phyloP scores from a whole-genome alignment of 2,113 vertebrate species.

The Sigmodon hispidus region DNA sequence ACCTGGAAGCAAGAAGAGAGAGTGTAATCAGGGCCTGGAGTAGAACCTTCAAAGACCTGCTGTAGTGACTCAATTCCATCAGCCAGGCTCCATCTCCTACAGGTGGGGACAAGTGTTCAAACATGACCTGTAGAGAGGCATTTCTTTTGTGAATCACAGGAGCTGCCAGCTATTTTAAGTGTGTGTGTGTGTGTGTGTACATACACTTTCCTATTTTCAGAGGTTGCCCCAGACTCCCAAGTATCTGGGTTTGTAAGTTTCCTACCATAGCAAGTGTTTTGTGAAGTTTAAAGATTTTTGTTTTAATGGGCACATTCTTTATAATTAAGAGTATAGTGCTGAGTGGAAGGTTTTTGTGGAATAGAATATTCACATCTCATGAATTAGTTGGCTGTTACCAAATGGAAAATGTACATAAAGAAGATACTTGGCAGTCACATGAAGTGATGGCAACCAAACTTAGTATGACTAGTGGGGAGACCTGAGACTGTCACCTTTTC shows the following conservation, averaged over 20 bases:
- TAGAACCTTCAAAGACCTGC: not conserved
- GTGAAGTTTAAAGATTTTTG: not conserved
- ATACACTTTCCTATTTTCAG: not conserved
- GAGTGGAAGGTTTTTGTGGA: not conserved
- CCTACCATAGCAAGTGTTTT: no score
- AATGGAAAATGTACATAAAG: not conserved
- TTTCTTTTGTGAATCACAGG: not conserved
- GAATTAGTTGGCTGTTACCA: not conserved
- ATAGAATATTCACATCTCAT: not conserved
- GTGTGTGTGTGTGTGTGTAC: rapidly evolving
- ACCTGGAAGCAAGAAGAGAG: not conserved
- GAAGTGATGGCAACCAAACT: not conserved
- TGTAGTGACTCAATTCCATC: not conserved
- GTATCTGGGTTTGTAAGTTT: not conserved
- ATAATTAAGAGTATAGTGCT: not conserved
- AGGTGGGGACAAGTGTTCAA: not conserved
- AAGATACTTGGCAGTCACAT: not conserved
- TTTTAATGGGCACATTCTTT: not conserved
- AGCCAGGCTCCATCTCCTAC: not conserved
- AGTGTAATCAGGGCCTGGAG: not conserved
- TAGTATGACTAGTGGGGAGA: not conserved
- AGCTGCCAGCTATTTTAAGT: not conserved
- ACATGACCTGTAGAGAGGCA: not conserved
- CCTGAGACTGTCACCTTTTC: not conserved
- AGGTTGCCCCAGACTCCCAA: not conserved